Evolutionary conservation across 2,113 vertebrate species (phyloP), one percentile per base, ranked within the genome.

Genomic region (Marmota monax): DNA sequence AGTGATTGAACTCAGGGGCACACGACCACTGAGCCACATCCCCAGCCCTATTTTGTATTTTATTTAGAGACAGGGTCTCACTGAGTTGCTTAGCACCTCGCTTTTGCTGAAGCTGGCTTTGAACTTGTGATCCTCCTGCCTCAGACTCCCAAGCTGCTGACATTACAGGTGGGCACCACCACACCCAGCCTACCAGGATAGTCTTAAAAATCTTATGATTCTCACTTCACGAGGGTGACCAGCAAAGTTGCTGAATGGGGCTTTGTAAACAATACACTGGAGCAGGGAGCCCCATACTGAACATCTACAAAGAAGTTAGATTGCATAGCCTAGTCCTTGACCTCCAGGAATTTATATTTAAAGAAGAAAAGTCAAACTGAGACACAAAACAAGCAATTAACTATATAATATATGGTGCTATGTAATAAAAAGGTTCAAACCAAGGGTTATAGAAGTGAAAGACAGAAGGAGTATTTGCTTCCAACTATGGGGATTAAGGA

Each of bases 331-430:
- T 2, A 94, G 37, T 37, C 37, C 32, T 67, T 76, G 63, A 94
- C 13, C 12, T 80, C 61, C 34, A 84, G 34, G 32, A 97, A 90
- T 92, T 65, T 86, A 74, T 65, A 95, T 51, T 67, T 69, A 18
- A 85, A 88, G 29, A 56, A 90, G 39, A 88, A 94, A 92, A 67
- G 53, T 78, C 72, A 84, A 88, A 95, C 5, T 76, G 45, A 96
- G 37, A n/a, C 37, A 80, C 27, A 93, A 80, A 94, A 61, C 5
- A 70, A 95, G 4, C 45, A 96, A 3, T 87, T 80, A 73, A 84
- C 32, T 85, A 45, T 73, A 69, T 7, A 88, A 65, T 65, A 94
- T 51, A 39, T 16, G 13, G 53, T 78, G 42, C 61, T 78, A 51
- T 67, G 34, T 56, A 78, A 85, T 92, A 27, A 94, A 92, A 94